phyloP scores from a whole-genome alignment of 2,888 invertebrate genomes.

The Pantelozetes paolii region DNA sequence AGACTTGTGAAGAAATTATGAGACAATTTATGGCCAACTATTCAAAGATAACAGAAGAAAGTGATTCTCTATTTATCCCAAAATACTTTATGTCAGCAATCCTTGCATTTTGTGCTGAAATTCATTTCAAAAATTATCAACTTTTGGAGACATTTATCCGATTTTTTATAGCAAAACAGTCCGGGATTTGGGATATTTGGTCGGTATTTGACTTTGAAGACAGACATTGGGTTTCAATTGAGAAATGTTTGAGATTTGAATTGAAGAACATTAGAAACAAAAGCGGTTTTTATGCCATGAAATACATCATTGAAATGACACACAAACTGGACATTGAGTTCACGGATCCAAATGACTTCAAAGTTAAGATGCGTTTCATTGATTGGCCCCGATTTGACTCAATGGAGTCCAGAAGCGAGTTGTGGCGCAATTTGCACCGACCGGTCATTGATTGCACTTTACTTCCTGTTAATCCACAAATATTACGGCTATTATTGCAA shows the following conservation, averaged over 20 bases:
- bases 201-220: not conserved
- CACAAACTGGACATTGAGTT: slow-evolving; percentile 1
- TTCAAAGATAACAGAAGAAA: not conserved
- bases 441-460: slow-evolving; percentile 12
- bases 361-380: slow-evolving; percentile 14
- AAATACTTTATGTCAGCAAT: slow-evolving; percentile 26
- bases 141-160: not conserved
- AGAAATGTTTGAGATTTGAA: not conserved
- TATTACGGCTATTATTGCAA: slow-evolving; percentile 9
- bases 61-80: slow-evolving; percentile 7
- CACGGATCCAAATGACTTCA: slow-evolving; percentile 9
- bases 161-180: slow-evolving; percentile 7
- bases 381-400: slow-evolving; percentile 26
- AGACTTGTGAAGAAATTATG: slow-evolving; percentile 13
- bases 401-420: slow-evolving; percentile 13
- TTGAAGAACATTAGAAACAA: not conserved
- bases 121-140: not conserved
- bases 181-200: slow-evolving; percentile 34
- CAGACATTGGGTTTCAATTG: not conserved
- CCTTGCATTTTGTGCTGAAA: slow-evolving; percentile 20
- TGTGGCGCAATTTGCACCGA: slow-evolving; percentile 8
- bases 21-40: slow-evolving; percentile 4
- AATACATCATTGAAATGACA: not conserved
- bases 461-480: not conserved
- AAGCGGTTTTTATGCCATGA: slow-evolving; percentile 2